Percentiles rank a stretch among this genome's conserved stretches.
phyloP scores from a whole-genome alignment of 2,888 invertebrate genomes.

The Drepanosiphum platanoidis region DNA sequence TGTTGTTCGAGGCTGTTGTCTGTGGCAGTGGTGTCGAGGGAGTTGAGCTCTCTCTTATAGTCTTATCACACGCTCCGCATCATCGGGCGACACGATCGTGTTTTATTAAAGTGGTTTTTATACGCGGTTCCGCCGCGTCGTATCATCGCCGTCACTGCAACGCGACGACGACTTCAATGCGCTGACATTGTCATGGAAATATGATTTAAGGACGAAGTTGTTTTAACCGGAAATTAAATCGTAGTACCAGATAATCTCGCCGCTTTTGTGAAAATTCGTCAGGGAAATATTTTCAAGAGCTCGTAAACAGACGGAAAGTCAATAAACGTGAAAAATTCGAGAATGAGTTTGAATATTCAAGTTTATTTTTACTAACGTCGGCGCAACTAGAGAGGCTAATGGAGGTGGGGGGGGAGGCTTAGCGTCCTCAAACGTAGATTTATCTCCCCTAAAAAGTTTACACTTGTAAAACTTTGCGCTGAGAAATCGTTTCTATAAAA shows the following conservation, averaged over 20 bases:
- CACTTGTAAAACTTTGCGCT: no score
- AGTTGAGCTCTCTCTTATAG: not conserved
- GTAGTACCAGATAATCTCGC: slow-evolving; percentile 28
- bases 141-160: not conserved
- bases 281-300: not conserved
- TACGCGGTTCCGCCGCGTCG: not conserved
- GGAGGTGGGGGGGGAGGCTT: no score
- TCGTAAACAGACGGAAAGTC: not conserved
- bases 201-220: slow-evolving; percentile 22
- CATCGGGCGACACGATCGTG: not conserved
- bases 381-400: no score
- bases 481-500: no score
- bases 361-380: no score
- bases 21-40: not conserved
- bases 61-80: not conserved
- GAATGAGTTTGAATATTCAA: not conserved
- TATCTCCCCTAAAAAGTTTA: no score
- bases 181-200: slow-evolving; percentile 18
- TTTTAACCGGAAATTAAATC: slow-evolving; percentile 50
- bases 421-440: no score
- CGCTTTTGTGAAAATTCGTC: not conserved
- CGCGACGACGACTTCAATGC: not conserved
- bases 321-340: slow-evolving; percentile 18
- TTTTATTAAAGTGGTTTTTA: not conserved
- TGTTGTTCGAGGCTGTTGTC: no score